Percentiles rank a stretch among this genome's conserved stretches.
phyloP scores from a whole-genome alignment of 2,113 vertebrate genomes.

The Pleuronectes platessa region DNA sequence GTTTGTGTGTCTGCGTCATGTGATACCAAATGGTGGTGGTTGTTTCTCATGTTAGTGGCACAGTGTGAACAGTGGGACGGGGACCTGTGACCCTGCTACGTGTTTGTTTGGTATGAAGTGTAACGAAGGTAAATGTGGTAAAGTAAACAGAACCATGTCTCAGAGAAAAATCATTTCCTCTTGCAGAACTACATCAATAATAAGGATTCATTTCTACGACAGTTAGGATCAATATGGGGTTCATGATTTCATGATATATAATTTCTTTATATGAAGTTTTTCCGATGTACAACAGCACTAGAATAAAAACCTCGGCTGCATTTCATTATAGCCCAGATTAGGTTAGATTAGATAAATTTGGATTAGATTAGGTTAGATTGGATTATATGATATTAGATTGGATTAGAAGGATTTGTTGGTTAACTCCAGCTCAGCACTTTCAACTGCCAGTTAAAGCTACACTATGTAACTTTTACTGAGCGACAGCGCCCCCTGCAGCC shows the following conservation, averaged over 20 bases:
- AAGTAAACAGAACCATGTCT: no score
- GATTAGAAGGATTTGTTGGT: background rate
- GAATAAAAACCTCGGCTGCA: background rate
- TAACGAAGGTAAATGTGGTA: no score
- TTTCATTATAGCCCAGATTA: background rate
- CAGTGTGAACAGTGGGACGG: constrained; percentile 28
- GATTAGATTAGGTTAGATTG: constrained; percentile 6
- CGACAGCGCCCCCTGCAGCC: background rate
- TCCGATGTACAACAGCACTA: background rate
- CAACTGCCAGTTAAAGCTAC: background rate
- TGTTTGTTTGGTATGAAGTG: background rate
- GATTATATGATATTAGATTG: constrained; percentile 24
- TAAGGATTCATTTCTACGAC: background rate
- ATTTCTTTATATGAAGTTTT: no score
- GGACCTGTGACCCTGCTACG: constrained; percentile 13
- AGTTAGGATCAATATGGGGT: background rate
- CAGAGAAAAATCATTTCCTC: background rate
- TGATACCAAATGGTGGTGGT: constrained; percentile 54
- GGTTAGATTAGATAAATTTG: constrained; percentile 19
- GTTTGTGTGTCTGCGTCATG: constrained; percentile 11
- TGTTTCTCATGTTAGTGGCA: constrained; percentile 45
- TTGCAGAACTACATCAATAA: background rate
- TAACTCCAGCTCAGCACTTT: background rate
- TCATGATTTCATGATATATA: background rate
- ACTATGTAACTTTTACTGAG: background rate